These are phyloP conservation scores for Pseudomyrmex pallidus DNA, from an alignment of 1,140 invertebrate genomes.

Conservation along the genomic window DNA sequence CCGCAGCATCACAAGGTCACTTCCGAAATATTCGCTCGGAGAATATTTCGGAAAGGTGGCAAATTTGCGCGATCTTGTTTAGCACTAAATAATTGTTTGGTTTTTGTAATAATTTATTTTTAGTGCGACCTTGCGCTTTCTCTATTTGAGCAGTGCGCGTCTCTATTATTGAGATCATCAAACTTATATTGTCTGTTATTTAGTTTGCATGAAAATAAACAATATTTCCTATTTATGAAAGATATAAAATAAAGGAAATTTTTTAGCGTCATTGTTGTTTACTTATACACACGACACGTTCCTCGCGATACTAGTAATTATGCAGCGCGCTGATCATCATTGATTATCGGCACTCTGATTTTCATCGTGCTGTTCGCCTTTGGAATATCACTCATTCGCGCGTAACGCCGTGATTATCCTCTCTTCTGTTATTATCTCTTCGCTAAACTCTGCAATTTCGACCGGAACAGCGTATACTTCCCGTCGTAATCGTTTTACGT, in stretches of 20 bases:
- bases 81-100: neutral
- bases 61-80: neutral
- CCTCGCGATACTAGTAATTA: constrained; percentile 10
- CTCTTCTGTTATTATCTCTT: constrained; percentile 46
- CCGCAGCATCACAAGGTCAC: constrained; percentile 40
- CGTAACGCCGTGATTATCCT: constrained; percentile 50
- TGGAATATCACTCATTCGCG: constrained; percentile 43
- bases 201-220: neutral
- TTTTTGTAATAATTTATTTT: no score
- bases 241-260: neutral
- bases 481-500: constrained; percentile 41
- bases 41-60: neutral
- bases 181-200: neutral
- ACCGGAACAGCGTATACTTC: constrained; percentile 20
- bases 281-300: constrained; percentile 1
- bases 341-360: constrained; percentile 50
- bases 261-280: constrained; percentile 19
- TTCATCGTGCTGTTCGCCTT: constrained; percentile 22
- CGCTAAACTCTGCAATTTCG: constrained; percentile 58
- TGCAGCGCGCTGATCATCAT: neutral
- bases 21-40: constrained; percentile 51
- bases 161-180: neutral
- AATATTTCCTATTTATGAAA: neutral
- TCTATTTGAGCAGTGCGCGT: no score
- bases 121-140: no score